Percentiles rank a stretch among this genome's conserved stretches.
These are phyloP conservation scores for Mythimna lalbum DNA, from an alignment of 2,888 invertebrate genomes.

Conservation along the genomic window DNA sequence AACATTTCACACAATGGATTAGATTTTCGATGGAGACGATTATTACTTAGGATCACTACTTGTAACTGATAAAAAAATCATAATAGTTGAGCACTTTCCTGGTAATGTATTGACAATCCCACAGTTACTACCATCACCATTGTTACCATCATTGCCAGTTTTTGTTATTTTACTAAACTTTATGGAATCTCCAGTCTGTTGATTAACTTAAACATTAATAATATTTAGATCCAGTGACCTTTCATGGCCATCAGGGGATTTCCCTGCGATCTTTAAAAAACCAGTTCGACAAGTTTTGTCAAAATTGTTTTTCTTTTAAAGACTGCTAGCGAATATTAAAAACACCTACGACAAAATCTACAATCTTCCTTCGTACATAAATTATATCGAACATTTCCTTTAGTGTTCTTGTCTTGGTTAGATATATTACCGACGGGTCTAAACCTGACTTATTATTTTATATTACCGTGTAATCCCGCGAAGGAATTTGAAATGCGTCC, in stretches of 20 bases:
- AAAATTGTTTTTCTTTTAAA: neutral
- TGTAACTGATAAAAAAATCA: too few relatives aligned
- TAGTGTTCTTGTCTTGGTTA: conserved; percentile 4
- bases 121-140: neutral
- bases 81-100: too few relatives aligned
- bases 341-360: neutral
- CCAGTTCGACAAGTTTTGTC: conserved; percentile 15
- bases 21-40: too few relatives aligned
- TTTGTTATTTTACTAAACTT: neutral
- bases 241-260: neutral
- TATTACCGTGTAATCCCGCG: conserved; percentile 41
- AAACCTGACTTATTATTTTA: conserved; percentile 43
- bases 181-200: neutral
- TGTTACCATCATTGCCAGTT: neutral
- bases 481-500: conserved; percentile 48
- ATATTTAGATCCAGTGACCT: neutral
- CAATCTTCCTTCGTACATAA: conserved; percentile 20
- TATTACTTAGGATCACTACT: too few relatives aligned
- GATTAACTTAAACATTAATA: too few relatives aligned
- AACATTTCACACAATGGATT: too few relatives aligned
- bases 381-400: conserved; percentile 22
- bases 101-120: too few relatives aligned
- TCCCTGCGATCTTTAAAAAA: conserved; percentile 11
- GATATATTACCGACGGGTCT: conserved; percentile 31
- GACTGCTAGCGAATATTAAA: neutral